These are phyloP conservation scores for Sceliomorpha sp. DNA, from an alignment of 2,888 invertebrate species.

Conservation along the genomic window DNA sequence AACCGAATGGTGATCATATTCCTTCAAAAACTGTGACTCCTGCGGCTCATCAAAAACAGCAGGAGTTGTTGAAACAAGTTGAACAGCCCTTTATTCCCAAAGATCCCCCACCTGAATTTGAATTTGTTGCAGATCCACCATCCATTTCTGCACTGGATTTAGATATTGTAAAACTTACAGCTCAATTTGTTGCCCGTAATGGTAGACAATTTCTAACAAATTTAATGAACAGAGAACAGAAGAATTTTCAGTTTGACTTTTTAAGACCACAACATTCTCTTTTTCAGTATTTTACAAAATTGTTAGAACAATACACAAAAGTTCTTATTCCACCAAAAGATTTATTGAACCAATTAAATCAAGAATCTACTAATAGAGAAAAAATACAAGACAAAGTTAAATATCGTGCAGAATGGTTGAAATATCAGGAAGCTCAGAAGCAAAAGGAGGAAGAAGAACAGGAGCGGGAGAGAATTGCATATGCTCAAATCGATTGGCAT, in stretches of 20 bases:
- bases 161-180: slow-evolving; percentile 98
- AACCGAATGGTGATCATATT: slow-evolving; percentile 79
- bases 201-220: slow-evolving; percentile 98
- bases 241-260: slow-evolving; percentile 99
- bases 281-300: slow-evolving; percentile 98
- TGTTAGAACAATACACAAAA: slow-evolving; percentile 99
- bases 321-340: slow-evolving; percentile 97
- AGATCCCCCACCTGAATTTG: slow-evolving; percentile 95
- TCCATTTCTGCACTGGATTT: slow-evolving; percentile 98
- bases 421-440: slow-evolving; percentile 95
- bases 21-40: slow-evolving; percentile 83
- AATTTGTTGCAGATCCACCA: slow-evolving; percentile 98
- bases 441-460: slow-evolving; percentile 96
- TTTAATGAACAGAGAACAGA: slow-evolving; percentile 98
- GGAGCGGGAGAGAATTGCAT: slow-evolving; percentile 96
- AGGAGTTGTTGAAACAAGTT: slow-evolving; percentile 92
- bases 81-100: slow-evolving; percentile 93
- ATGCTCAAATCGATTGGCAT: slow-evolving; percentile 99
- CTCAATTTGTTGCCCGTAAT: slow-evolving; percentile 99
- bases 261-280: slow-evolving; percentile 98
- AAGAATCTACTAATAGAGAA: slow-evolving; percentile 87
- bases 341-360: slow-evolving; percentile 87
- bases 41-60: slow-evolving; percentile 91
- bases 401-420: slow-evolving; percentile 97
- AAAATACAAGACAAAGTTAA: slow-evolving; percentile 92